phyloP scores from a whole-genome alignment of 2,888 invertebrate genomes.

The Zele albiditarsus region DNA sequence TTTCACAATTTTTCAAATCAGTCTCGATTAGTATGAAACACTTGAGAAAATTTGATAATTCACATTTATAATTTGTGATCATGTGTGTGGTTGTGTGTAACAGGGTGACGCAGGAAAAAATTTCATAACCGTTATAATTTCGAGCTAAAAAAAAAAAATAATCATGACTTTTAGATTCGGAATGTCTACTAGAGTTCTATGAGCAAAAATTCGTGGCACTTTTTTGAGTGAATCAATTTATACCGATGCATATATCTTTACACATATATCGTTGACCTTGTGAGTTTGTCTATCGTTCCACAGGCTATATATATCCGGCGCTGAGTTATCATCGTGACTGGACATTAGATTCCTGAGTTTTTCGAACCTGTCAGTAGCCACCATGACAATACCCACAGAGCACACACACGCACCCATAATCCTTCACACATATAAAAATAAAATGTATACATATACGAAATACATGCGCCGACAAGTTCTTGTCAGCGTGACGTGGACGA shows the following conservation, averaged over 20 bases:
- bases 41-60: background rate
- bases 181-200: background rate
- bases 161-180: background rate
- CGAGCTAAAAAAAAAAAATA: background rate
- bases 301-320: conserved; percentile 9
- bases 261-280: conserved; percentile 3
- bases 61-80: background rate
- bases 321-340: conserved; percentile 5
- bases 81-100: background rate
- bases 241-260: background rate
- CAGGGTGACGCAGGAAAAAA: background rate
- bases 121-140: background rate
- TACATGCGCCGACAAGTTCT: background rate
- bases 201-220: background rate
- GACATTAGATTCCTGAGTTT: background rate
- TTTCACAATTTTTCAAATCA: background rate
- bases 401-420: background rate
- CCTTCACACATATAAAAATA: background rate
- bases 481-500: conserved; percentile 39
- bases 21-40: background rate
- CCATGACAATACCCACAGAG: background rate
- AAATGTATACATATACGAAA: background rate
- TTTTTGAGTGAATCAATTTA: conserved; percentile 6
- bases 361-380: background rate
- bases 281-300: background rate